These are phyloP conservation scores for Lacanobia oleracea DNA, from an alignment of 2,888 invertebrate genomes.

Conservation along the genomic window DNA sequence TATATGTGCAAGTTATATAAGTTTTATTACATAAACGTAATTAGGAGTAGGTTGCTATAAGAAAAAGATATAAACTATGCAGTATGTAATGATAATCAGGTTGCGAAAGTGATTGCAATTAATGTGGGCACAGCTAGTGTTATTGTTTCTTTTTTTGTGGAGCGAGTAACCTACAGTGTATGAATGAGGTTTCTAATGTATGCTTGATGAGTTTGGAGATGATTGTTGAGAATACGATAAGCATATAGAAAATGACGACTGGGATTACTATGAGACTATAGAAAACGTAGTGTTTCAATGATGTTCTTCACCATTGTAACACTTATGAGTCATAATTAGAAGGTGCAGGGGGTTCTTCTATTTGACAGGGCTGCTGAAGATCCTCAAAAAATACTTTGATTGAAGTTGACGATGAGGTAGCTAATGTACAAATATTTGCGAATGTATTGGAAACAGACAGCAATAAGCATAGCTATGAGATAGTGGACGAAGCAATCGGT, in stretches of 20 bases:
- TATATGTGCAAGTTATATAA: conserved; percentile 54
- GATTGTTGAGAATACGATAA: not conserved
- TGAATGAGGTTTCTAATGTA: conserved; percentile 46
- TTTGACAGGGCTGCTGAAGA: not conserved
- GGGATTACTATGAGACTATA: not conserved
- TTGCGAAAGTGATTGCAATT: conserved; percentile 61
- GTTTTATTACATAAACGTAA: conserved; percentile 56
- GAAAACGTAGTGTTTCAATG: not conserved
- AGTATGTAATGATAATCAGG: conserved; percentile 53
- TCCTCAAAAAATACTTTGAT: not conserved
- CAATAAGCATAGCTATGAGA: too few species aligned
- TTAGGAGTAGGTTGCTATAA: conserved; percentile 56
- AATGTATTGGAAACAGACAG: not conserved
- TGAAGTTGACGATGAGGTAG: not conserved
- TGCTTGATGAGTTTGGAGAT: conserved; percentile 21
- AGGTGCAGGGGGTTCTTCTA: not conserved
- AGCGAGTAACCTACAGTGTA: conserved; percentile 18
- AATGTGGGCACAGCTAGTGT: conserved; percentile 46
- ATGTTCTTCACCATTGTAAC: too few species aligned
- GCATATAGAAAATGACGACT: not conserved
- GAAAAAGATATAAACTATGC: conserved; percentile 56
- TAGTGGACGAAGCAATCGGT: not conserved
- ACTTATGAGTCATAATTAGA: not conserved
- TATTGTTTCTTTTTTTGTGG: conserved; percentile 51
- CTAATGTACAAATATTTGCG: not conserved